phyloP scores from a whole-genome alignment of 2,888 invertebrate genomes.

The Lordiphosa andalusiaca region DNA sequence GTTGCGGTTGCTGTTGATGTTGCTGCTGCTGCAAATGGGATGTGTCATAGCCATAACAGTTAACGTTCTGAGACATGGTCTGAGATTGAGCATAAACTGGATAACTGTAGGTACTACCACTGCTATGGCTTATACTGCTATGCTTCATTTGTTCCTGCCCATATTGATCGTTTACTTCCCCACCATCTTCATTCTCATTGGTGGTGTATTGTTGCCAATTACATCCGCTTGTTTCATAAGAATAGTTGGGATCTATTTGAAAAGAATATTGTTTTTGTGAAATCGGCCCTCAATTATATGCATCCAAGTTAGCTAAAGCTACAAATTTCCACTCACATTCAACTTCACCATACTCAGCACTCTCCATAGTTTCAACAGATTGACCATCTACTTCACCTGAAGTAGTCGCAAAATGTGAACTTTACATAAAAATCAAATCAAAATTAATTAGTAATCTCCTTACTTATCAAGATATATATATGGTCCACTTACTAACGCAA shows the following conservation, averaged over 20 bases:
- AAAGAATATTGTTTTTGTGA: too few relatives aligned
- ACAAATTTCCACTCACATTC: conserved; percentile 15
- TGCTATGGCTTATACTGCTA: too few relatives aligned
- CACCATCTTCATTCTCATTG: too few relatives aligned
- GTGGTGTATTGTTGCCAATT: too few relatives aligned
- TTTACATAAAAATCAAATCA: not conserved
- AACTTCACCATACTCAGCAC: not conserved
- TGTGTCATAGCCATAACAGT: conserved; percentile 3
- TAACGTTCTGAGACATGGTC: not conserved
- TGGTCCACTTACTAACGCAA: conserved; percentile 27
- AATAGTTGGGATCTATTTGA: too few relatives aligned
- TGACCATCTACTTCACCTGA: conserved; percentile 3
- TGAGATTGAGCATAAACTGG: not conserved
- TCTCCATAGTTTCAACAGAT: conserved; percentile 3
- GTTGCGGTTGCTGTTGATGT: not conserved
- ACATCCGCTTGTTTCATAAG: too few relatives aligned
- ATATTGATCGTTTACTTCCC: not conserved
- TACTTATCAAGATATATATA: not conserved
- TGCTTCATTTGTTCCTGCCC: not conserved
- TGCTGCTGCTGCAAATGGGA: conserved; percentile 4
- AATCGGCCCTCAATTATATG: too few relatives aligned
- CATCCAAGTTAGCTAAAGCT: too few relatives aligned
- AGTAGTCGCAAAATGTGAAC: conserved; percentile 15
- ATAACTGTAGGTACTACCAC: not conserved
- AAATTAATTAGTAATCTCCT: not conserved